Evolutionary conservation across 92 coral and sea anemone genomes (phyloP), one percentile per base, ranked within the genome.

Genomic region (Zoanthus sansibaricus): DNA sequence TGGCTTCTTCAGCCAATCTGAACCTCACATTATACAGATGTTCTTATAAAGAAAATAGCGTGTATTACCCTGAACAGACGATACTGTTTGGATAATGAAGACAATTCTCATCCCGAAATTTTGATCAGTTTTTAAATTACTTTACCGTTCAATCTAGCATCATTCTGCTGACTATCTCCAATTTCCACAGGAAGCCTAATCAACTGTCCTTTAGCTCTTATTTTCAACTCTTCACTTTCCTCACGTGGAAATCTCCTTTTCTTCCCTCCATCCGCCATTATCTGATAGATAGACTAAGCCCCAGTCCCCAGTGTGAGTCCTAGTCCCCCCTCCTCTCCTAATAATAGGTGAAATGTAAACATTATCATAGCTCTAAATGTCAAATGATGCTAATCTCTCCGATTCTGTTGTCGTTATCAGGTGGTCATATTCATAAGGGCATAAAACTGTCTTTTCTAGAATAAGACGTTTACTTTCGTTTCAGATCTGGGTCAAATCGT

Each of bases 231-330:
- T 46, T 67, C 62, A 56, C 17, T 15, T 20, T 46, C 8, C 16
- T 79, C 84, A 61, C 84, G 84, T 62, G 84, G 9, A 79, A 61
- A 16, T 72, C 42, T 79, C 58, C n/a, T 80, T 21, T 48, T 80
- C 85, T 66, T 80, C 31, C 6, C 46, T 80, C 25, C 59, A 74
- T 80, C 85, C 85, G 85, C 85, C 85, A 80, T 80, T 25, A 44
- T 66, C 10, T 20, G 30, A 18, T 25, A 33, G 8, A 25, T 8
- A 49, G 61, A 80, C 13, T 80, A 75, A 30, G 85, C 66, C 18
- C 85, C 17, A 80, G 25, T 64, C 66, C 18, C 85, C 17, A 80
- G 25, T 64, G 75, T 66, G 67, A 21, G 59, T 20, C 59, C 85
- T 74, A 80, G 71, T 47, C 71, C 70, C 11, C 7, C 47, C 25